phyloP scores from a whole-genome alignment of 2,797 vertebrate genomes.

The Manis crassicaudata region DNA sequence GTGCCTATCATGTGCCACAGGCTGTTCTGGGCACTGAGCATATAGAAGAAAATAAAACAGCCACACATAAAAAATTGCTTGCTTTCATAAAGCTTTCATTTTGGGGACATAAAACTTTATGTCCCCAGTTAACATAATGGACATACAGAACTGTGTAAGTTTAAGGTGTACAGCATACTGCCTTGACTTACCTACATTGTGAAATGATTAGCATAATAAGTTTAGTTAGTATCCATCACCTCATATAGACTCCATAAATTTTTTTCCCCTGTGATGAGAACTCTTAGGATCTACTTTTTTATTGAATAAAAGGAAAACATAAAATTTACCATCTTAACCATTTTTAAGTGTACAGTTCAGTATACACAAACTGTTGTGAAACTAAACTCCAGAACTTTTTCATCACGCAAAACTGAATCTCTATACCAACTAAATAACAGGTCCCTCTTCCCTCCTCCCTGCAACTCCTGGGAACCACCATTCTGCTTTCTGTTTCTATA shows the following conservation, averaged over 20 bases:
- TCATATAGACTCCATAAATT: not conserved
- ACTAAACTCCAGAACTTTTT: not conserved
- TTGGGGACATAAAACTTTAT: not conserved
- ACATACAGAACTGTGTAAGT: not conserved
- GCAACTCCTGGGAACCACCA: not conserved
- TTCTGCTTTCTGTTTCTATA: not conserved
- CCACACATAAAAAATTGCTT: not conserved
- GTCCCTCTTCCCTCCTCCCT: not conserved
- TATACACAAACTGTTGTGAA: not conserved
- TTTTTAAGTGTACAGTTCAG: not conserved
- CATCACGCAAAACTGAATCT: not conserved
- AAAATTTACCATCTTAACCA: not conserved
- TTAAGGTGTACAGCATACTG: not conserved
- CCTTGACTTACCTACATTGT: not conserved
- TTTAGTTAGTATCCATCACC: not conserved
- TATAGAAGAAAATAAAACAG: not conserved
- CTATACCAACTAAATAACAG: not conserved
- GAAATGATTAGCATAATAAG: not conserved
- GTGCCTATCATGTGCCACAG: not conserved
- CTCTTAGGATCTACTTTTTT: not conserved
- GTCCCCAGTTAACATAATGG: not conserved
- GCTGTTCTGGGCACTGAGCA: not conserved
- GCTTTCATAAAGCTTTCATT: not conserved
- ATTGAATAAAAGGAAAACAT: not conserved
- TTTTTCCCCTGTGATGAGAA: not conserved